These are phyloP conservation scores for Apantesis nais DNA, from an alignment of 2,888 invertebrate genomes.

Conservation along the genomic window DNA sequence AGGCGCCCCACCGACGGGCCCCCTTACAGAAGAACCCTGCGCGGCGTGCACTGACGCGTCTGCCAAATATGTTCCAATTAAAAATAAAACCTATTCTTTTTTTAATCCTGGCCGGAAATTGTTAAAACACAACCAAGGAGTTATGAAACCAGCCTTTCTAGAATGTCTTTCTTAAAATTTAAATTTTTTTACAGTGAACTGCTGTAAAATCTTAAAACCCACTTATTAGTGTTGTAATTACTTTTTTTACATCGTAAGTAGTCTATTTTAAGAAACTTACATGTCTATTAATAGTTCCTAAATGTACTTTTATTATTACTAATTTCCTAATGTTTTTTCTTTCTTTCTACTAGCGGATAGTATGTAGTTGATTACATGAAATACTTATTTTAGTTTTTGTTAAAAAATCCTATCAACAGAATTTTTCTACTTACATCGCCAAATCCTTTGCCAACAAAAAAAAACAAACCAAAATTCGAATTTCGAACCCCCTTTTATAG, in stretches of 20 bases:
- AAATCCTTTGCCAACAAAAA: slow-evolving; percentile 22
- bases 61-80: slow-evolving; percentile 82
- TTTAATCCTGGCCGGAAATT: slow-evolving; percentile 58
- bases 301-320: background rate
- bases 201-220: no score
- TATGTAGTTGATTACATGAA: no score
- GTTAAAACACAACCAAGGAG: slow-evolving; percentile 56
- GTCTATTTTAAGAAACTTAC: background rate
- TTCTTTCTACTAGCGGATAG: no score
- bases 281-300: background rate
- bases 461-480: slow-evolving; percentile 55
- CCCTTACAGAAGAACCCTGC: slow-evolving; percentile 63
- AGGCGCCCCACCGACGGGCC: slow-evolving; percentile 58
- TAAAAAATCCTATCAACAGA: background rate
- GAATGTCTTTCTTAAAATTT: background rate
- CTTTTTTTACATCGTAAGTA: no score
- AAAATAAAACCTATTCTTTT: slow-evolving; percentile 64
- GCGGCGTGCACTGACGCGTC: slow-evolving; percentile 56
- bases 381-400: no score
- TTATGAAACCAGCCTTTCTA: slow-evolving; percentile 16
- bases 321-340: no score
- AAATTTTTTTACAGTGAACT: no score
- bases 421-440: background rate
- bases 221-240: no score
- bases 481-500: slow-evolving; percentile 64